Conservation (phyloP, 2,113 vertebrate genomes). For the Verasper variegatus region DNA sequence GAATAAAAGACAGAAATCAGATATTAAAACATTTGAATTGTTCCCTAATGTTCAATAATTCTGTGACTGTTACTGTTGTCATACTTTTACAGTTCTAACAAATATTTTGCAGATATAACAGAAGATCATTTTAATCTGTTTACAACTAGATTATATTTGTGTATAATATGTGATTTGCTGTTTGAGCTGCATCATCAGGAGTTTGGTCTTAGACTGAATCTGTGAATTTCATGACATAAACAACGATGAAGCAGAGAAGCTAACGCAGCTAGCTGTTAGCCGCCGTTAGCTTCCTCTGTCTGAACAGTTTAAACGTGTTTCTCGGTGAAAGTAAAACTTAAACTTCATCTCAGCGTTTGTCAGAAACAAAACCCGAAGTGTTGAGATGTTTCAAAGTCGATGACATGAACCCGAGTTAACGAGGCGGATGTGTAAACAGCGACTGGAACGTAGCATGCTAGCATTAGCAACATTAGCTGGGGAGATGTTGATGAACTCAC, state of each 20-base stretch:
- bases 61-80: no score
- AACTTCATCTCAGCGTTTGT: not conserved
- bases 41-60: no score
- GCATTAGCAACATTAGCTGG: not conserved
- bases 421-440: not conserved
- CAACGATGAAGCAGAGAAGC: not conserved
- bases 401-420: not conserved
- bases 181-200: no score
- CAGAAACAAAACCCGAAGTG: no score
- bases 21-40: no score
- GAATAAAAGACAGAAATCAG: no score
- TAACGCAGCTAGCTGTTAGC: not conserved
- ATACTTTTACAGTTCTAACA: no score
- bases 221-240: not conserved
- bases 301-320: not conserved
- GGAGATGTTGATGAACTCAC: not conserved
- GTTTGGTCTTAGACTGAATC: no score
- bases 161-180: no score
- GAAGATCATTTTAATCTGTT: no score
- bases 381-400: not conserved
- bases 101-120: no score
- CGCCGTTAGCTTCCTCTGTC: not conserved
- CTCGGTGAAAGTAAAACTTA: not conserved
- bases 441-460: constrained; percentile 18
- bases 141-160: no score